Evolutionary conservation across 2,888 invertebrate species (phyloP).

Genomic region (Athalia circularis): DNA sequence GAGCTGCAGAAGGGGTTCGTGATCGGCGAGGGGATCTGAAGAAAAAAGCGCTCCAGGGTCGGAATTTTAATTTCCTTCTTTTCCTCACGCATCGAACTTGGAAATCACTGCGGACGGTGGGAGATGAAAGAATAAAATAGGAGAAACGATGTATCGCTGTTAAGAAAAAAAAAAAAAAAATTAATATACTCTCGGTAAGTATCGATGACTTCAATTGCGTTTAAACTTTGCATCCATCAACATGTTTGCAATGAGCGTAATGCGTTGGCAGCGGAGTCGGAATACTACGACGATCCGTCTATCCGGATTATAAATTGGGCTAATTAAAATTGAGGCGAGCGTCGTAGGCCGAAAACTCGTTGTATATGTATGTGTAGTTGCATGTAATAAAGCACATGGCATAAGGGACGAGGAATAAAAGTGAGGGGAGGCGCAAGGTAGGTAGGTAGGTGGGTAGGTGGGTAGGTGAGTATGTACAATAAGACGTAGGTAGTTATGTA

Average conservation of each 20-base stretch:
- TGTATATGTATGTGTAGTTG: not conserved
- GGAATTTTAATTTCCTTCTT: too few species aligned
- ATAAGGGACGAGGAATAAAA: conserved; percentile 6
- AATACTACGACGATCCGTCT: conserved; percentile 44
- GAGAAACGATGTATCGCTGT: too few species aligned
- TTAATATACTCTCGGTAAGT: too few species aligned
- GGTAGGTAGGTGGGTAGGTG: not conserved
- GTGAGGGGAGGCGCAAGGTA: not conserved
- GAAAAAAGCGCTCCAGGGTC: too few species aligned
- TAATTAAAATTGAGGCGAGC: conserved; percentile 58
- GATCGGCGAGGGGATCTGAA: too few species aligned
- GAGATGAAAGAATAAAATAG: too few species aligned
- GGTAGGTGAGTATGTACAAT: not conserved
- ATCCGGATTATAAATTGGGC: conserved; percentile 56
- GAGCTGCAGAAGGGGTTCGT: too few species aligned
- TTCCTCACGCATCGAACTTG: too few species aligned
- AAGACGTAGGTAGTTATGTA: not conserved
- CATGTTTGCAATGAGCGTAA: conserved; percentile 41
- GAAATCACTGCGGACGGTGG: too few species aligned
- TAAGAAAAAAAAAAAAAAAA: too few species aligned
- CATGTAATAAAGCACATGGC: conserved; percentile 1
- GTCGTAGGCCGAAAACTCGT: conserved; percentile 36
- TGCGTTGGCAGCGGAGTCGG: conserved; percentile 34
- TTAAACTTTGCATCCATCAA: conserved; percentile 37
- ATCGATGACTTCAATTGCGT: too few species aligned